Conservation (phyloP, 2,888 invertebrate species). For the Dermolepida albohirtum region DNA sequence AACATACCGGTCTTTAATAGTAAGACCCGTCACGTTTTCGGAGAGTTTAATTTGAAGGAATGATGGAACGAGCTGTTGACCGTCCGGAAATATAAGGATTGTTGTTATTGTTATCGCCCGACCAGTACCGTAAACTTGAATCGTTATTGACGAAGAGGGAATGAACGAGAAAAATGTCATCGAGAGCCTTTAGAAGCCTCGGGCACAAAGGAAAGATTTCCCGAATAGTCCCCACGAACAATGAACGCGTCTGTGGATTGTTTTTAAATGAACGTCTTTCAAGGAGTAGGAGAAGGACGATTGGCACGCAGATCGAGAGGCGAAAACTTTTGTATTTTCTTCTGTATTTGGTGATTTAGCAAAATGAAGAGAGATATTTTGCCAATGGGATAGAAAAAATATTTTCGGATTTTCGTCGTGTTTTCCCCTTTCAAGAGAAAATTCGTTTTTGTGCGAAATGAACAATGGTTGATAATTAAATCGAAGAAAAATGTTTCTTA, state of each 20-base stretch:
- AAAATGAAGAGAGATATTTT: conserved; percentile 22
- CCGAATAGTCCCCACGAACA: conserved; percentile 7
- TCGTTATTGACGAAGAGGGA: conserved; percentile 8
- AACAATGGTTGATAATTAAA: no score
- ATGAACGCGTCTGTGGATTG: conserved; percentile 21
- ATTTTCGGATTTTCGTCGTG: not conserved
- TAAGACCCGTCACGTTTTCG: no score
- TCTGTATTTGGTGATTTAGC: conserved; percentile 13
- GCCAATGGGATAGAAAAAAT: conserved; percentile 6
- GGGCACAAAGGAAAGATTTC: conserved; percentile 23
- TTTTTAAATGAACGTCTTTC: conserved; percentile 23
- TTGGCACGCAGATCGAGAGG: conserved; percentile 19
- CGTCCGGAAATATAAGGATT: not conserved
- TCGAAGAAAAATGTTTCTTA: no score
- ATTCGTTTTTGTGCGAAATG: no score
- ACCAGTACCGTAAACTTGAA: not conserved
- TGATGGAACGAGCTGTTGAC: conserved; percentile 1
- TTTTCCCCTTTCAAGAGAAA: no score
- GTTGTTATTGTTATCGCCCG: conserved; percentile 21
- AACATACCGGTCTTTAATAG: no score
- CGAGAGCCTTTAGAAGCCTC: conserved; percentile 9
- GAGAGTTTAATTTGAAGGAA: no score
- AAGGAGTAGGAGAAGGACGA: not conserved
- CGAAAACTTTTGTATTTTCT: conserved; percentile 24
- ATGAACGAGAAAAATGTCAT: conserved; percentile 26